Evolutionary conservation across 2,113 vertebrate species (phyloP), one percentile per base, ranked within the genome.

Genomic region (Salvelinus sp.): DNA sequence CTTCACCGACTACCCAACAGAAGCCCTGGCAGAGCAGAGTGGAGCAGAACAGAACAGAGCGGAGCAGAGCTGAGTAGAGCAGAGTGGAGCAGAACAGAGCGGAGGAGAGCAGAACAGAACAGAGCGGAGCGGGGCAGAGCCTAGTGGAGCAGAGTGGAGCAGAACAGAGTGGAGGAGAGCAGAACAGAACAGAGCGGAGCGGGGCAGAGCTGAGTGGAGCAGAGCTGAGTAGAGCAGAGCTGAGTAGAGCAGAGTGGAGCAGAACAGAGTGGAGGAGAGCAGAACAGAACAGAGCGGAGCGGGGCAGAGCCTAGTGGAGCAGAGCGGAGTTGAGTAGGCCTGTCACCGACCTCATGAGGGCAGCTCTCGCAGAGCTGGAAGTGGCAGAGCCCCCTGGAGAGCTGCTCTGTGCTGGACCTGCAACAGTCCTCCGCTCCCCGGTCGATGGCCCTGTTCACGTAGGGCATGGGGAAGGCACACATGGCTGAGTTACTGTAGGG

Each of bases 391-490:
- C 94, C 96, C 63, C 96, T 89, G 28, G 78, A 88, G 47, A 95
- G 84, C 0, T 90, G 81, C 62, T 89, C 92, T 0, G 71, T 12
- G 0, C 91, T 69, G 0, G 68, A 4, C 9, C 74, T 82, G 0
- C 97, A 98, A 81, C 97, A 98, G 25, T 33, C 85, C 0, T 93
- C 85, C 86, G 95, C 95, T 0, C 96, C 96, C 0, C 47, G 3
- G 1, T 95, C 91, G 1, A 98, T 97, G 23, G 91, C 88, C 1
- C 57, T 25, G 76, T 96, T 90, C 54, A 97, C 82, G 72, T 87
- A 75, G 16, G 2, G 58, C n/a, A 98, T 62, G 0, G 95, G 84
- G 75, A 97, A 98, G 12, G 93, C 95, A 0, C 98, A 99, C 66
- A 99, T 88, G 0, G 96, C 96, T 0, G 98, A 98, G 78, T 88